Evolutionary conservation across 2,113 vertebrate species (phyloP).

Genomic region (Abramis brama): DNA sequence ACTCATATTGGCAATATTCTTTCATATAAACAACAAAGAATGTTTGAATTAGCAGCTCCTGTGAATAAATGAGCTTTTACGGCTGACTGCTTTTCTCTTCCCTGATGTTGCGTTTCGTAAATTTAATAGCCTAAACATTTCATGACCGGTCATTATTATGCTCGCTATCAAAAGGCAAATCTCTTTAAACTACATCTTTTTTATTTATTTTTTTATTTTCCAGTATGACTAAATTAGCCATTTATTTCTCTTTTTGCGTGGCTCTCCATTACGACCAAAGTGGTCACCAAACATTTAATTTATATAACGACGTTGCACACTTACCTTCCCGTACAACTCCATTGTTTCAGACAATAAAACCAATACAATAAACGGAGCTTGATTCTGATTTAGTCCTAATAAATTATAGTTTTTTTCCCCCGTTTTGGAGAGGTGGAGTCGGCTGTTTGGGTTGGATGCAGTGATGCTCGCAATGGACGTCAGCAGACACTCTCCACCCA

Average conservation of each 20-base stretch:
- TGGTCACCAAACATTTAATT: neutral
- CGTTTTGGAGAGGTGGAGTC: constrained; percentile 44
- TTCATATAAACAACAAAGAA: neutral
- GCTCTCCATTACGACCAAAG: constrained; percentile 13
- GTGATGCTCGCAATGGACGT: constrained; percentile 52
- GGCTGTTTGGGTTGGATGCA: constrained; percentile 22
- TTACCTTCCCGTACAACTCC: constrained; percentile 90
- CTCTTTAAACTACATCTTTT: neutral
- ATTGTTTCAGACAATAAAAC: constrained; percentile 59
- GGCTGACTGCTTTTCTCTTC: neutral
- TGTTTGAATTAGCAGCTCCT: constrained; percentile 5
- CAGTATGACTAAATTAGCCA: neutral
- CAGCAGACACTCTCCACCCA: constrained; percentile 49
- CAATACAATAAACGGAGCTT: neutral
- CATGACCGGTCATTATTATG: too few species aligned
- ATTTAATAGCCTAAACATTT: neutral
- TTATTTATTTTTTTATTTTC: neutral
- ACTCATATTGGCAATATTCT: neutral
- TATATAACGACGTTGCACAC: constrained; percentile 37
- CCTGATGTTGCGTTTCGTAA: constrained; percentile 18
- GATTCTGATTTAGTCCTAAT: constrained; percentile 18
- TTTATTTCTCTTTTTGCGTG: neutral
- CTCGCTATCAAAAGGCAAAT: neutral
- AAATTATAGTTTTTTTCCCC: neutral
- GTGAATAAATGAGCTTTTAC: constrained; percentile 15